phyloP scores from a whole-genome alignment of 2,113 vertebrate genomes.

The Smithornis capensis region DNA sequence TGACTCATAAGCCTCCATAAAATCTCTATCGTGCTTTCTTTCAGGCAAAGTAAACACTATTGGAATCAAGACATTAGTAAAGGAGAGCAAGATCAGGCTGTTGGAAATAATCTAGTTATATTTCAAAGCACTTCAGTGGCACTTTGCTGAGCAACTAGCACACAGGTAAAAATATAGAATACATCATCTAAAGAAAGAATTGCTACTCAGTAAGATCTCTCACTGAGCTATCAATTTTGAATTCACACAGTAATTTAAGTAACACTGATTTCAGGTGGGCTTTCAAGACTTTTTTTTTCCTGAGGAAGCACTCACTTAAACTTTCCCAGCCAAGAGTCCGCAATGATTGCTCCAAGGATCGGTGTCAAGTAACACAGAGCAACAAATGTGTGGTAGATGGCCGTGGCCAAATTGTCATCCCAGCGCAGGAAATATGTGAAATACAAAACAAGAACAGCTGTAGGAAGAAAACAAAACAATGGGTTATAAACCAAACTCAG shows the following conservation, averaged over 20 bases:
- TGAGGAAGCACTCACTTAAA: slow-evolving; percentile 84
- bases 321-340: slow-evolving; percentile 96
- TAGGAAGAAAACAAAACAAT: neutral
- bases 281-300: neutral
- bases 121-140: neutral
- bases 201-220: neutral
- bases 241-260: neutral
- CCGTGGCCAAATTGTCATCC: slow-evolving; percentile 84
- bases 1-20: neutral
- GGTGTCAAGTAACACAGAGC: slow-evolving; percentile 93
- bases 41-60: slow-evolving; percentile 18
- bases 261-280: neutral
- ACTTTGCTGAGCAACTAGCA: neutral
- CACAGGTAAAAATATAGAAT: neutral
- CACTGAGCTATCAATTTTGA: neutral
- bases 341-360: slow-evolving; percentile 89
- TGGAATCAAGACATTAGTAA: neutral
- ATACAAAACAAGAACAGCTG: slow-evolving; percentile 92
- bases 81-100: neutral
- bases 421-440: slow-evolving; percentile 87
- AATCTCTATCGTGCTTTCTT: neutral
- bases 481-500: neutral
- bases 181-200: neutral
- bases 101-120: neutral
- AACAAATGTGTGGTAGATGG: slow-evolving; percentile 91